Evolutionary conservation across 2,113 vertebrate genomes (phyloP).

Genomic region (Sebastes schlegelii): DNA sequence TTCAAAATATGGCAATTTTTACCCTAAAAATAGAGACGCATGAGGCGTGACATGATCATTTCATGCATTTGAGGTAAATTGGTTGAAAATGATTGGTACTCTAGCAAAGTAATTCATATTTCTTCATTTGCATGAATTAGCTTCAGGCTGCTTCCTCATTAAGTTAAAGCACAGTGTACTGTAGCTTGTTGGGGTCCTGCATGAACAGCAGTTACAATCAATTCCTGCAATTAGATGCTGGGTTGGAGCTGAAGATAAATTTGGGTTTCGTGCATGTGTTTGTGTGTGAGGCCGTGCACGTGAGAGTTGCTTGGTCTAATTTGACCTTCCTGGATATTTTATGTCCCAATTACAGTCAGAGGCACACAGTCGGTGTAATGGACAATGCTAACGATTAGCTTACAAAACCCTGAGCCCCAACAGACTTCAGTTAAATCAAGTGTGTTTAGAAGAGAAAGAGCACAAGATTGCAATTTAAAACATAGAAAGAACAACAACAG

Average conservation of each 20-base stretch:
- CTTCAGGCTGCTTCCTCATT: conserved; percentile 5
- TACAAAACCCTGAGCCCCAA: conserved; percentile 16
- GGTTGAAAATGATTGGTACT: conserved; percentile 8
- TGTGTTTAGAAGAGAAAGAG: conserved; percentile 32
- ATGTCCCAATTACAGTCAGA: conserved; percentile 48
- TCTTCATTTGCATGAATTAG: conserved; percentile 30
- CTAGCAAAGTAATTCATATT: conserved; percentile 7
- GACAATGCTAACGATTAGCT: conserved; percentile 44
- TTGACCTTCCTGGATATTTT: conserved; percentile 42
- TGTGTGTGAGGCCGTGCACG: conserved; percentile 45
- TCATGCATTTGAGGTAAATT: conserved; percentile 40
- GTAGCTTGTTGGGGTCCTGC: neutral
- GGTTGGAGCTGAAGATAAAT: neutral
- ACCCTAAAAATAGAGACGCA: neutral
- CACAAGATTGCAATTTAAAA: conserved; percentile 39
- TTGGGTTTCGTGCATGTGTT: neutral
- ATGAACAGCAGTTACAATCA: neutral
- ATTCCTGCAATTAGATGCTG: conserved; percentile 7
- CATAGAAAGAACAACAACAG: conserved; percentile 26
- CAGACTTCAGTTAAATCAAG: conserved; percentile 46
- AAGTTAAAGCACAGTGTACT: neutral
- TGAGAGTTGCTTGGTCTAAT: conserved; percentile 24
- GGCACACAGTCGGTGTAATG: conserved; percentile 32
- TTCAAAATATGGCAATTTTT: neutral
- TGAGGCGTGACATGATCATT: conserved; percentile 21